Base-by-base conservation (phyloP, 2,113 vertebrate genomes). In the Prietella phreatophila region DNA sequence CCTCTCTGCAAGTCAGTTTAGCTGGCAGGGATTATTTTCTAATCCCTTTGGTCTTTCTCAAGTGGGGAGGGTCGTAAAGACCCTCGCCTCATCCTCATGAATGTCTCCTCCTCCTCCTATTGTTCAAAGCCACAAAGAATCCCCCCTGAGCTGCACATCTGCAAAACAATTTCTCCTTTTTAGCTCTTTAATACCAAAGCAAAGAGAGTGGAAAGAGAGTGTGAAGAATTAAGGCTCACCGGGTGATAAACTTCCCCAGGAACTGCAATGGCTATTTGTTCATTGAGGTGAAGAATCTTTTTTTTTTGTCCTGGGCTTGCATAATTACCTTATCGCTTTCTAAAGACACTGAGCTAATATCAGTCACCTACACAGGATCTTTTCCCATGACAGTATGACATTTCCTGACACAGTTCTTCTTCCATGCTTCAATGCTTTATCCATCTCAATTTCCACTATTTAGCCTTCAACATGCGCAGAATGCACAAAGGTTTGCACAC, bases 311-410 rank as follows among this genome's bases (percentile, higher is more conserved):
- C 60, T 88, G 71, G 81, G 69, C 82, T 82, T 89, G 75, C 71
- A 89, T 88, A 91, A 92, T 93, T 88, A 88, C 78, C 86, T 91
- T 89, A 91, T 89, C 87, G 86, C 73, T 88, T 81, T 87, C 71
- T 81, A 75, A 71, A 60, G 83, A 42, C 87, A 91, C 90, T 85
- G 91, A 89, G 88, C 82, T 85, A 19, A 83, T 91, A 92, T 94
- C 93, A 92, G 83, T 93, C 90, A 89, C 87, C 67, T 89, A 82
- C 69, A 76, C 67, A 89, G 82, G 86, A 88, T 86, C 87, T 89
- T 56, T 87, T 88, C 17, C 84, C 82, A 85, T 84, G 82, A 85
- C 86, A 65, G 83, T 86, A 89, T 83, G 79, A 80, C 86, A 88
- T 86, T 88, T 90, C 73, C 58, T 53, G 65, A 86, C 83, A 92